A percentile compares a stretch with the other conserved stretches of the same genome.
These are phyloP conservation scores for Drosophila emarginata DNA, from an alignment of 2,888 invertebrate species.

Conservation along the genomic window DNA sequence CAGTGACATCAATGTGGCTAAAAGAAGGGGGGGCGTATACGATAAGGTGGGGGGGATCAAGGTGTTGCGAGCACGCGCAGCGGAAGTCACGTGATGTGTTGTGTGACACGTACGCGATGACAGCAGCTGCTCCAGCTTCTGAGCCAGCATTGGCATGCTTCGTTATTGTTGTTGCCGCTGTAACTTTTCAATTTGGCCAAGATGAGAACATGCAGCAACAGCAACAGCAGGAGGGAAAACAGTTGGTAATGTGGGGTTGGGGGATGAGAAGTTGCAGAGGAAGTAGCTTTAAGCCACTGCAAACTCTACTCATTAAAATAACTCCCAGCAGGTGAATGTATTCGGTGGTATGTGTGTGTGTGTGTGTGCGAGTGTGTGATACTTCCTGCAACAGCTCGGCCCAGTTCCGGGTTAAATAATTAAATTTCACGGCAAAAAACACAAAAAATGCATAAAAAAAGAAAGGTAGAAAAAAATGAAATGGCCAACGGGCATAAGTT, in stretches of 20 bases:
- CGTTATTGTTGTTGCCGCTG: slow-evolving; percentile 42
- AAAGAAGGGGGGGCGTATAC: background rate
- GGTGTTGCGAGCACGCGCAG: slow-evolving; percentile 73
- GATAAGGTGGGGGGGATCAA: slow-evolving; percentile 22
- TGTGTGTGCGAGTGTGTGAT: slow-evolving; percentile 35
- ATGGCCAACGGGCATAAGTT: slow-evolving; percentile 78
- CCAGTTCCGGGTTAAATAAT: slow-evolving; percentile 78
- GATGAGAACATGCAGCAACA: slow-evolving; percentile 29
- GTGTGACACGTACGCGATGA: slow-evolving; percentile 73
- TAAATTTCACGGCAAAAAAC: slow-evolving; percentile 62
- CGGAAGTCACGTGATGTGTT: slow-evolving; percentile 78
- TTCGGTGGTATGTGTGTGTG: slow-evolving; percentile 32
- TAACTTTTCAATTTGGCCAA: slow-evolving; percentile 74
- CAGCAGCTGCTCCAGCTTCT: slow-evolving; percentile 8
- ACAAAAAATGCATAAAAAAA: slow-evolving; percentile 12
- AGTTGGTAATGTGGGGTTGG: background rate
- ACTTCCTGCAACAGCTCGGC: slow-evolving; percentile 61
- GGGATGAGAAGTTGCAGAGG: background rate
- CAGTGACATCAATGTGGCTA: background rate
- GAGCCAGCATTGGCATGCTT: slow-evolving; percentile 6
- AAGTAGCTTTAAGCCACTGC: slow-evolving; percentile 56
- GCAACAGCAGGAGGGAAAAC: background rate
- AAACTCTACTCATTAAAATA: slow-evolving; percentile 67
- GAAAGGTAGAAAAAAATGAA: slow-evolving; percentile 34
- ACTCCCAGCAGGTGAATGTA: slow-evolving; percentile 67